phyloP scores from a whole-genome alignment of 2,888 invertebrate genomes.

The Cosmopolites sordidus region DNA sequence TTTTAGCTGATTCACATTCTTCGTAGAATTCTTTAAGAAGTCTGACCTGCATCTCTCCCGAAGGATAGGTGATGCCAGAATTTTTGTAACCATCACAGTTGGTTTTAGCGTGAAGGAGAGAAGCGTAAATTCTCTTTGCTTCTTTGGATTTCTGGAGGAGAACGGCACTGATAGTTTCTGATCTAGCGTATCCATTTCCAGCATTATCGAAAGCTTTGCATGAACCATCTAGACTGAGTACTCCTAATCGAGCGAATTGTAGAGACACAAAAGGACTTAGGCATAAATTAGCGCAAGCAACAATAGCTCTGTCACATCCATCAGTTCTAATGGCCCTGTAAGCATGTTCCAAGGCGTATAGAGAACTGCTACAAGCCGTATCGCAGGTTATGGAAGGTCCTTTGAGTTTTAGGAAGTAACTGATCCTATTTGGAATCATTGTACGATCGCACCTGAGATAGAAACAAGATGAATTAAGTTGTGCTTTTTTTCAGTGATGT shows the following conservation, averaged over 20 bases:
- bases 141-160: constrained; percentile 64
- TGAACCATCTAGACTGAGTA: constrained; percentile 76
- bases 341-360: constrained; percentile 81
- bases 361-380: constrained; percentile 92
- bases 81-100: constrained; percentile 35
- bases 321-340: constrained; percentile 72
- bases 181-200: constrained; percentile 76
- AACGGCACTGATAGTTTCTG: constrained; percentile 69
- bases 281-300: constrained; percentile 82
- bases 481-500: neutral
- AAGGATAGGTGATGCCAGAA: constrained; percentile 46
- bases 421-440: constrained; percentile 90
- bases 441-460: constrained; percentile 66
- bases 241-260: constrained; percentile 74
- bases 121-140: constrained; percentile 44
- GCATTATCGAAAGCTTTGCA: constrained; percentile 88
- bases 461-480: no score
- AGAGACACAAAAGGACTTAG: constrained; percentile 84
- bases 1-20: constrained; percentile 63
- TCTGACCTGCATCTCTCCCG: constrained; percentile 55
- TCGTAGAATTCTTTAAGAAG: constrained; percentile 62
- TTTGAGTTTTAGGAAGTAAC: constrained; percentile 80
- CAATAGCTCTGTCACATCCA: constrained; percentile 83
- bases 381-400: constrained; percentile 88
- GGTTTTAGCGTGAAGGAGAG: constrained; percentile 17